Evolutionary conservation across 2,888 invertebrate genomes (phyloP).

Genomic region (Rhagium mordax): DNA sequence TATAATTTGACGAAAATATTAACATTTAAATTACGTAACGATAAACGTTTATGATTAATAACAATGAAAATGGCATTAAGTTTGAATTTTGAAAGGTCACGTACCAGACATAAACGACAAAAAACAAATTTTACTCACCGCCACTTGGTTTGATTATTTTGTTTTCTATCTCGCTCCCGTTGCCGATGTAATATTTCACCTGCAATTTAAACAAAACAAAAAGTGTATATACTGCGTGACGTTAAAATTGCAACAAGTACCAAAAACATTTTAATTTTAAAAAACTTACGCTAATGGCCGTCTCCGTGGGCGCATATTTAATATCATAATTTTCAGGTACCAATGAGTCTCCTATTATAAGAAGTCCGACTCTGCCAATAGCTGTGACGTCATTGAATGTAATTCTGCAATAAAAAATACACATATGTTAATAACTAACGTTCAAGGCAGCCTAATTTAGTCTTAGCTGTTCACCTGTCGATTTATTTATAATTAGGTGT

Average conservation of each 20-base stretch:
- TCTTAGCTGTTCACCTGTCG: no score
- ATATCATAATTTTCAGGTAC: constrained; percentile 74
- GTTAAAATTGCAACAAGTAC: background rate
- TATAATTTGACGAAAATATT: background rate
- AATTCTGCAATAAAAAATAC: constrained; percentile 70
- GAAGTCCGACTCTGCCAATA: constrained; percentile 73
- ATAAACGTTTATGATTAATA: background rate
- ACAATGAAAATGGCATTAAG: background rate
- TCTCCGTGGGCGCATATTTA: constrained; percentile 72
- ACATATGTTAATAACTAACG: no score
- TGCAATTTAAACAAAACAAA: no score
- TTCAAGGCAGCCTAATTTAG: no score
- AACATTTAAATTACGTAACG: background rate
- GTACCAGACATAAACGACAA: background rate
- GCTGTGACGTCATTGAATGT: constrained; percentile 73
- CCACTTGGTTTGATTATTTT: constrained; percentile 58
- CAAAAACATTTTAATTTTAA: background rate
- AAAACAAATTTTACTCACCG: constrained; percentile 54
- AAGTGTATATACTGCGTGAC: no score
- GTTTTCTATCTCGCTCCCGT: constrained; percentile 58
- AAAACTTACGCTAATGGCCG: constrained; percentile 72
- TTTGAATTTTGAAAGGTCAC: background rate
- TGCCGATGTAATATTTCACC: constrained; percentile 60
- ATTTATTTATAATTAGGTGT: no score
- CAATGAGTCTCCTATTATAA: constrained; percentile 74